Evolutionary conservation across 2,113 vertebrate species (phyloP), one percentile per base, ranked within the genome.

Genomic region (Gasterosteus nipponicus): DNA sequence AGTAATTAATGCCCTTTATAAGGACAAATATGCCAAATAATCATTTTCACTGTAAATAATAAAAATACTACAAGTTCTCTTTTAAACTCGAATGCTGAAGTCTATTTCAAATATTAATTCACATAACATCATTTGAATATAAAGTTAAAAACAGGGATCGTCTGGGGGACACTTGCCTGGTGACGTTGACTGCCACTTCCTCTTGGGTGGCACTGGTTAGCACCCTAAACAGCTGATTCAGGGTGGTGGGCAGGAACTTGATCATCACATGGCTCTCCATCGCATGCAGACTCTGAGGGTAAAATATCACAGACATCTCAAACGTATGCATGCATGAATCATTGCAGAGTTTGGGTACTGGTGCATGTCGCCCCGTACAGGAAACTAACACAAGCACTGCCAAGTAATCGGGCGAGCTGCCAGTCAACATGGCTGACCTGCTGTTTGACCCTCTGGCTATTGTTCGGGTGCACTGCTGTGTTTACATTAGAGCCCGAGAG

Each of bases 241-340:
- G 94, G 77, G 95, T 93, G 66, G 98, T 99, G 76, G 98, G 98
- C 78, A 99, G 91, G 91, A 99, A 99, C 88, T 97, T 96, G 54
- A 99, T 97, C 97, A 99, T 97, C 89, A 98, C 98, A 3, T 99
- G 96, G 71, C 96, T 95, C 87, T 99, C 98, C 96, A 98, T 98
- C 0, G 98, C 98, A 54, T 99, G 98, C 54, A 99, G 94, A 87
- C 98, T 98, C 98, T 95, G 81, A 63, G 22, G 47, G 18, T 2
- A 71, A 33, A 80, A 65, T 10, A 58, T 54, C n/a, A 60, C 14
- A 77, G 26, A 47, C 22, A 26, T 26, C 22, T 26, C 22, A 26
- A 26, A 26, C 22, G 22, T 26, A 26, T 26, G 22, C 22, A 26
- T 56, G 62, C 39, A 69, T 78, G 57, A 53, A 58, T 77, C 47